Conservation (phyloP, 2,888 invertebrate species). For the Drosophila putrida region DNA sequence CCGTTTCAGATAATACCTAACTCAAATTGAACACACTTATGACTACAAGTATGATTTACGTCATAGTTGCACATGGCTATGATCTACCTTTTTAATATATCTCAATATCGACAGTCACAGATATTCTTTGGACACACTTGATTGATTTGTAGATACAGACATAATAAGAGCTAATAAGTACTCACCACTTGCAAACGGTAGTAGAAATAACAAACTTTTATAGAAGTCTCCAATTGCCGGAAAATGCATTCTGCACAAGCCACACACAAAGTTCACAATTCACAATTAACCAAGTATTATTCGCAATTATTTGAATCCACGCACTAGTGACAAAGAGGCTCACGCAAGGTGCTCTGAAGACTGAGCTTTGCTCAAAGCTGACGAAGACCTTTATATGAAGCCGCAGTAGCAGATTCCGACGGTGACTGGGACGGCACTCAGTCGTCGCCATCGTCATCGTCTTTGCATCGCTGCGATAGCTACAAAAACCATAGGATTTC, state of each 20-base stretch:
- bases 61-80: constrained; percentile 1
- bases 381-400: constrained; percentile 61
- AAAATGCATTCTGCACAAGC: constrained; percentile 67
- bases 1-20: constrained; percentile 34
- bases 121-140: constrained; percentile 60
- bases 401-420: constrained; percentile 4
- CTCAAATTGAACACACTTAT: constrained; percentile 9
- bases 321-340: constrained; percentile 37
- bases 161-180: constrained; percentile 30
- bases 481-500: constrained; percentile 13
- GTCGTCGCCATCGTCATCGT: background rate
- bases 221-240: constrained; percentile 67
- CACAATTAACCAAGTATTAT: constrained; percentile 3
- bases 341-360: constrained; percentile 54
- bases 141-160: constrained; percentile 51
- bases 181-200: constrained; percentile 70
- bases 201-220: constrained; percentile 65
- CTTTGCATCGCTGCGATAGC: constrained; percentile 9
- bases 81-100: background rate
- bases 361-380: constrained; percentile 53
- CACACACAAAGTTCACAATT: constrained; percentile 14
- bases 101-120: constrained; percentile 38
- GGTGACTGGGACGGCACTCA: constrained; percentile 38
- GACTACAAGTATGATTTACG: background rate
- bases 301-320: constrained; percentile 12